Conservation (phyloP, 1,140 invertebrate genomes). For the Calliopsis andreniformis region DNA sequence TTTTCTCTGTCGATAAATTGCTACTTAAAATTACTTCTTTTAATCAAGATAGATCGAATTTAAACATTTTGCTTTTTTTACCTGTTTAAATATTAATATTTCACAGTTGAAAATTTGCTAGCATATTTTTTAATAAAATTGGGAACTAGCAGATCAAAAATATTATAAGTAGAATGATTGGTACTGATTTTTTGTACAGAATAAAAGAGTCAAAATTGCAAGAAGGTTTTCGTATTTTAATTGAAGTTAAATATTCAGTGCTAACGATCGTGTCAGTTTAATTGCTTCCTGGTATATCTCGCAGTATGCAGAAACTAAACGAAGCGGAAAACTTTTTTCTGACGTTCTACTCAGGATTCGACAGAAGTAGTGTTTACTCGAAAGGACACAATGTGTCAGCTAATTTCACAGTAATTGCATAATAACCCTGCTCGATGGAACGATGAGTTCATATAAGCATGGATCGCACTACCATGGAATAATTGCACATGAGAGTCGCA, state of each 20-base stretch:
- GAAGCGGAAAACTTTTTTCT: slow-evolving; percentile 29
- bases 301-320: background rate
- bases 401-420: slow-evolving; percentile 43
- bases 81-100: background rate
- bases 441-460: slow-evolving; percentile 15
- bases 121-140: background rate
- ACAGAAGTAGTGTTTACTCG: background rate
- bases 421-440: slow-evolving; percentile 18
- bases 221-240: too few relatives aligned
- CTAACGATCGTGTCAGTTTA: background rate
- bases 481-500: slow-evolving; percentile 2
- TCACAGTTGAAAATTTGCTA: background rate
- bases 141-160: too few relatives aligned
- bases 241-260: too few relatives aligned
- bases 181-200: too few relatives aligned
- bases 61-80: too few relatives aligned
- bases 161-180: too few relatives aligned
- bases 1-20: slow-evolving; percentile 52
- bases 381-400: slow-evolving; percentile 8
- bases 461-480: background rate
- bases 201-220: too few relatives aligned
- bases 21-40: background rate
- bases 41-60: too few relatives aligned
- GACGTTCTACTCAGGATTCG: background rate
- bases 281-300: background rate